Base-by-base conservation (phyloP, 1,140 invertebrate genomes). In the Pseudachorutes palmiensis region DNA sequence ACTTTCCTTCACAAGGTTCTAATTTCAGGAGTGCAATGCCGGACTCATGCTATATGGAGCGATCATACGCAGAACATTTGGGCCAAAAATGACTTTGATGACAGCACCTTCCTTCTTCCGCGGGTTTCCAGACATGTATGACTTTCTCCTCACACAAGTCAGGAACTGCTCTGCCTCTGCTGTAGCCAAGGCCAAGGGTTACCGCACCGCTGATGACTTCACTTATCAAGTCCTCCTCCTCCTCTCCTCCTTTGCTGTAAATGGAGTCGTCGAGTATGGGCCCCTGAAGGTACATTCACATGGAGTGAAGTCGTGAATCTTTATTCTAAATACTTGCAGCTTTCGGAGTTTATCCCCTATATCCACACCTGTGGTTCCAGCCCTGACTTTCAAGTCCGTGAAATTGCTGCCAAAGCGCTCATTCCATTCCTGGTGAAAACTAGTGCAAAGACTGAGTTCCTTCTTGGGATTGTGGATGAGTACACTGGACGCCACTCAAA, bases 11-110 rank as follows among this genome's bases (percentile, higher is more conserved):
- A 33, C 28, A 9, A 12, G 32, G 3, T 41, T 31, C 16, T 62
- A 14, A 26, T 75, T 76, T 14, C 72, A 89, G 87, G 86, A 89
- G 77, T 82, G 91, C 62, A 98, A 97, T 79, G 87, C 92, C 0
- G 86, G 91, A 0, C 92, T 92, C 0, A 78, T 97, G 24, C 78
- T 97, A 33, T 89, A 93, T 71, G 87, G 88, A 71, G 83, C 91
- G 1, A 78, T 98, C n/a, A 85, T 95, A 68, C 88, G 86, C 26
- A 81, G 93, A 72, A 87, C 94, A 66, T 96, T 98, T 82, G 94
- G 94, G 19, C 93, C 95, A 0, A 87, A 88, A 73, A 81, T 89
- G 65, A 83, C 83, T 70, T 78, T 80, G 66, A 80, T 84, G 76
- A 82, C 83, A 57, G 82, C 81, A 0, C 80, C 85, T 63, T 84